These are phyloP conservation scores for Perizoma affinitatum DNA, from an alignment of 2,888 invertebrate genomes.

Conservation along the genomic window DNA sequence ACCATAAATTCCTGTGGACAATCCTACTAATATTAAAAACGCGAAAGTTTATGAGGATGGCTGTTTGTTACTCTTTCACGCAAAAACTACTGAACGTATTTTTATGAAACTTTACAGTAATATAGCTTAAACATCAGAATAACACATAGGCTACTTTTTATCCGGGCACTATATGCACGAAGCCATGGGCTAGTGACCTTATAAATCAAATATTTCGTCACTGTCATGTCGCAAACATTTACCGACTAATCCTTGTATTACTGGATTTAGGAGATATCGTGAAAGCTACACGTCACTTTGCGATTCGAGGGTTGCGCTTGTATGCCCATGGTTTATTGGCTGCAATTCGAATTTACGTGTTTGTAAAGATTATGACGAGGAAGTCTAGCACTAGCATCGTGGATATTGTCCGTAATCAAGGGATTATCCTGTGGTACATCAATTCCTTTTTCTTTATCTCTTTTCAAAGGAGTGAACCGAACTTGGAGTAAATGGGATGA, in stretches of 20 bases:
- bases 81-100: too few species aligned
- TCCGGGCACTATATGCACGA: too few species aligned
- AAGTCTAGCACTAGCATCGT: slow-evolving; percentile 22
- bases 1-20: neutral
- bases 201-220: slow-evolving; percentile 25
- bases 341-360: slow-evolving; percentile 38
- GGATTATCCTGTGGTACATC: too few species aligned
- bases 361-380: slow-evolving; percentile 30
- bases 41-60: too few species aligned
- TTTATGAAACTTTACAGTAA: too few species aligned
- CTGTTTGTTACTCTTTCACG: too few species aligned
- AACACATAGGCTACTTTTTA: too few species aligned
- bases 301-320: slow-evolving; percentile 33
- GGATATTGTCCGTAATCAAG: too few species aligned
- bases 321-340: slow-evolving; percentile 50
- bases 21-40: neutral
- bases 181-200: slow-evolving; percentile 11
- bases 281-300: slow-evolving; percentile 27
- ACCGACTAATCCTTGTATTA: slow-evolving; percentile 22
- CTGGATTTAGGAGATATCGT: slow-evolving; percentile 26
- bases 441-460: too few species aligned
- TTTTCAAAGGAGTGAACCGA: too few species aligned
- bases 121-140: too few species aligned
- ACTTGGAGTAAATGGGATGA: too few species aligned
- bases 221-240: slow-evolving; percentile 28